Evolutionary conservation across 2,797 vertebrate genomes (phyloP), one percentile per base, ranked within the genome.

Genomic region (Liasis olivaceus): DNA sequence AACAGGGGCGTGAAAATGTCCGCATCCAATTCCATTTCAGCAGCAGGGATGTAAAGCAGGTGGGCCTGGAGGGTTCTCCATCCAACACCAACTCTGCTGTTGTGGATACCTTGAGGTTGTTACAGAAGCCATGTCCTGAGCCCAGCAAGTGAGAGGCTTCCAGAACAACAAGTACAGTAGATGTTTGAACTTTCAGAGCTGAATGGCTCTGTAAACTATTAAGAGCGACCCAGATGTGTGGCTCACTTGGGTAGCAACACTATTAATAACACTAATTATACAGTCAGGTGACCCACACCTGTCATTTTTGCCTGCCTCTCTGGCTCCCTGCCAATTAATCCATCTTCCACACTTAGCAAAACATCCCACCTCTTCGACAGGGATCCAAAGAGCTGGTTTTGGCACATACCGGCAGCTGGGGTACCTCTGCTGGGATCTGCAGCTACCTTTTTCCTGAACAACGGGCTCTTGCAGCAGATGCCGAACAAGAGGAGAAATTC

Each of bases 271-370:
- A 56, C 91, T 5, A 93, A 96, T 95, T 95, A 94, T 95, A 91
- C 93, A 93, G 85, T 89, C 94, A 93, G 93, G 87, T 96, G 94
- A 94, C 94, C 93, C 96, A 94, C 92, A 91, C 96, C 95, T 96
- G 94, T 96, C 91, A 11, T 88, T 91, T 94, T 86, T 62, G 15
- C 9, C 56, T 62, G 91, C 91, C 92, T 91, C 15, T 85, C 90
- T 47, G 89, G 94, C 92, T 93, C 94, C 93, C 95, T 95, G 93
- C 95, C 93, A 94, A 91, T 91, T 95, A 92, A 94, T 96, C 95
- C 96, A 96, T 97, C 96, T 87, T 95, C 95, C 62, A 91, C 93
- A 93, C 36, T 92, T 86, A 72, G 2, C 51, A 47, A 60, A 92
- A 59, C 77, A 26, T 24, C 54, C 91, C 15, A 12, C 56, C 81